Evolutionary conservation across 2,113 vertebrate genomes (phyloP).

Genomic region (Synodontis membranacea): DNA sequence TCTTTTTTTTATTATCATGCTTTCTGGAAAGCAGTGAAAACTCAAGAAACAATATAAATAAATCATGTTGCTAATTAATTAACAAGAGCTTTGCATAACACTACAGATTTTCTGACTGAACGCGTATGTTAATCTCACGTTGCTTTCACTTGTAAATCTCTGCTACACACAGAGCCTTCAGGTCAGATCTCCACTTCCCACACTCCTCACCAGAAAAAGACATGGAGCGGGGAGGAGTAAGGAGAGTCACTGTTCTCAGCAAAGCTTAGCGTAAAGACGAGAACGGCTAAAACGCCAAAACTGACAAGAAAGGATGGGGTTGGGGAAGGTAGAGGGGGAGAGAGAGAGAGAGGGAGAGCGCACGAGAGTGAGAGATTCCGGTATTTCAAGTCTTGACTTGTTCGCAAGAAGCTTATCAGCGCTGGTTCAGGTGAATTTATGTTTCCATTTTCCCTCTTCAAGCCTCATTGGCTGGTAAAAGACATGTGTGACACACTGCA

Average conservation of each 20-base stretch:
- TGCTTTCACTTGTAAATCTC: not conserved
- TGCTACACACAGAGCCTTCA: conserved; percentile 35
- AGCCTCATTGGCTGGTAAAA: conserved; percentile 2
- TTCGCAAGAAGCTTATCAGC: conserved; percentile 44
- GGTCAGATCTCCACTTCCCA: conserved; percentile 52
- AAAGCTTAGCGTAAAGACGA: conserved; percentile 28
- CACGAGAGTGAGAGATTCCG: not conserved
- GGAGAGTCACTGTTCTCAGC: conserved; percentile 35
- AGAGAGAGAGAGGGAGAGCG: conserved; percentile 1
- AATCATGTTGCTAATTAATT: not conserved
- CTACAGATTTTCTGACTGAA: not conserved
- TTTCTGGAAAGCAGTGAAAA: not conserved
- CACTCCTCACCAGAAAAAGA: conserved; percentile 55
- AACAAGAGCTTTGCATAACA: not conserved
- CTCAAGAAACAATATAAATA: not conserved
- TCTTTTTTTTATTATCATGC: not conserved
- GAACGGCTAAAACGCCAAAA: conserved; percentile 13
- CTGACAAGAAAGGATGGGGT: not conserved
- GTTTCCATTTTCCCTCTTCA: conserved; percentile 13
- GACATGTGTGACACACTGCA: not conserved
- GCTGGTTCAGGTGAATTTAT: not conserved
- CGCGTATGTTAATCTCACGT: not conserved
- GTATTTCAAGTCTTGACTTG: conserved; percentile 6
- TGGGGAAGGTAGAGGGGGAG: not conserved
- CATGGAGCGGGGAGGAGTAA: conserved; percentile 37